Evolutionary conservation across 2,888 invertebrate genomes (phyloP), one percentile per base, ranked within the genome.

Genomic region (Erpobdella octoculata): DNA sequence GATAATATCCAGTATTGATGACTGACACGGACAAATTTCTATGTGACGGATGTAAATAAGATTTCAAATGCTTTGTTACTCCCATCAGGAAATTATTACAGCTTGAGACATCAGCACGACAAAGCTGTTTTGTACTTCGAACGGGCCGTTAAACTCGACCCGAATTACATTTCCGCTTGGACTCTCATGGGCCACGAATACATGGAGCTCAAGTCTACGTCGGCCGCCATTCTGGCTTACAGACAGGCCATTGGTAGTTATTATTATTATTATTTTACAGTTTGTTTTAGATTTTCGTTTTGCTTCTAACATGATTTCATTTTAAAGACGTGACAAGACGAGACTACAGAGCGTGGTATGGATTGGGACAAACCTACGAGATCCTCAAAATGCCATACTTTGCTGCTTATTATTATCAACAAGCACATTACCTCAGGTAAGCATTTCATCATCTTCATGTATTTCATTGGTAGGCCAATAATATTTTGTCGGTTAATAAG

Each of bases 321-420:
- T 15, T n/a, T 62, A 46, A 83, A 91, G 93, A 95, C 85, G 91
- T 95, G 0, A 95, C 96, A 83, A 88, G 90, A 79, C 87, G 92
- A 76, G 96, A 97, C 83, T 96, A 93, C 81, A 87, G 97, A 76
- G 97, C 96, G 0, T 99, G 97, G 97, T 98, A 98, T 83, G 97
- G 97, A 9, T 87, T 98, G 37, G 98, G 98, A 0, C 97, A 98
- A 85, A 92, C 96, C 0, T 98, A 98, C 81, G 98, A 98, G 85
- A 95, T 98, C 77, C 85, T 98, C 64, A 95, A 96, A 83, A 90
- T 97, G 89, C 91, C 92, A 62, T 91, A 90, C 76, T 97, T 95
- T 81, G 92, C 93, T 78, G 87, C 97, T 74, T 93, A 95, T 84
- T 98, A 98, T 83, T 98, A 97, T 74, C 92, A 94, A 81, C 90